Percentiles rank a stretch among this genome's conserved stretches.
phyloP scores from a whole-genome alignment of 1,140 invertebrate species.

The Rhyacophila brunnea region DNA sequence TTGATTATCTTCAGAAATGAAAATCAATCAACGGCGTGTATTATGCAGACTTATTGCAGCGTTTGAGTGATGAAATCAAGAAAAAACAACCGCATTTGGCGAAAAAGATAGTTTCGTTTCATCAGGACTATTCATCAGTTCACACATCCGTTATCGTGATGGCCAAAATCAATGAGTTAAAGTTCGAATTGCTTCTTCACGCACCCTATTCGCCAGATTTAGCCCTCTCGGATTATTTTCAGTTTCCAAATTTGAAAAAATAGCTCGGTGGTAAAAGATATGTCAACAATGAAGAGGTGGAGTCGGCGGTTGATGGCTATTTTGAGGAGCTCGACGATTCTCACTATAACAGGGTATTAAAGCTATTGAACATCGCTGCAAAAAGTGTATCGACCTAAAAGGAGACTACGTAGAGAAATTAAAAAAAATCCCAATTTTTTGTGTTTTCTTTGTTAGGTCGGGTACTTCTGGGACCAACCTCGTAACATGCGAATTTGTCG shows the following conservation, averaged over 20 bases:
- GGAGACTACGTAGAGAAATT: too few species aligned
- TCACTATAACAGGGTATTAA: slow-evolving; percentile 29
- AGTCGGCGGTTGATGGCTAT: slow-evolving; percentile 28
- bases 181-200: slow-evolving; percentile 32
- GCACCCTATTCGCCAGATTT: slow-evolving; percentile 46
- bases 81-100: slow-evolving; percentile 35
- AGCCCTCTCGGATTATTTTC: slow-evolving; percentile 42
- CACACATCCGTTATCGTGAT: slow-evolving; percentile 3
- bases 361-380: neutral
- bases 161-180: neutral
- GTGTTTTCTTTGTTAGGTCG: too few species aligned
- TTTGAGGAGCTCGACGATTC: slow-evolving; percentile 31
- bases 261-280: slow-evolving; percentile 38
- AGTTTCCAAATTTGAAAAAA: slow-evolving; percentile 41
- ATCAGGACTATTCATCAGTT: slow-evolving; percentile 36
- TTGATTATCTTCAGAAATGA: slow-evolving; percentile 35
- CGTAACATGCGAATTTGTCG: too few species aligned
- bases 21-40: slow-evolving; percentile 32
- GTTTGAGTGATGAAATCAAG: slow-evolving; percentile 14
- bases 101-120: slow-evolving; percentile 41
- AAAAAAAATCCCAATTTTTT: too few species aligned
- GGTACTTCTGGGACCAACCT: too few species aligned
- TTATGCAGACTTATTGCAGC: slow-evolving; percentile 20
- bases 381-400: too few species aligned
- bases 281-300: slow-evolving; percentile 35